Percentiles rank a stretch among this genome's conserved stretches.
phyloP scores from a whole-genome alignment of 1,140 invertebrate genomes.

The Chionoecetes opilio region DNA sequence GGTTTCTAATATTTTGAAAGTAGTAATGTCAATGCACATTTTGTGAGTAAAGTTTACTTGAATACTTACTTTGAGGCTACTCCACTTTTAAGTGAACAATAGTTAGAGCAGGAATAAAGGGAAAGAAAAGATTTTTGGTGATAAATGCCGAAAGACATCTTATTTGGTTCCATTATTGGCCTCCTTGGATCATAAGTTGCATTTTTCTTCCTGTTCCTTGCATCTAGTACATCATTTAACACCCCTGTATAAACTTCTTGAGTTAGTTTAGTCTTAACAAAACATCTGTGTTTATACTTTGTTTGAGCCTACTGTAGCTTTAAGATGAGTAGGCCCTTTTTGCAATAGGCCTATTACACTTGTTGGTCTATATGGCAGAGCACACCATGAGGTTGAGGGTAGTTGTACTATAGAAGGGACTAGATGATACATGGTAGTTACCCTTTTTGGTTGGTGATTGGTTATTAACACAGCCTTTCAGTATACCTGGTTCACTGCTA shows the following conservation, averaged over 20 bases:
- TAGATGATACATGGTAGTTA: slow-evolving; percentile 16
- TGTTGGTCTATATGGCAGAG: not conserved
- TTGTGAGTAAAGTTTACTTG: no score
- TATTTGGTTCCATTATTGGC: not conserved
- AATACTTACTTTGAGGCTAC: no score
- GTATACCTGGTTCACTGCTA: not conserved
- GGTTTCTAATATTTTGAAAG: no score
- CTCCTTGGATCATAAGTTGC: not conserved
- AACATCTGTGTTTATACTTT: not conserved
- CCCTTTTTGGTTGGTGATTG: not conserved
- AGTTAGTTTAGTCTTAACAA: not conserved
- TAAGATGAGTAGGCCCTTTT: not conserved
- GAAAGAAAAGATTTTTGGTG: no score
- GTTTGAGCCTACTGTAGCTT: not conserved
- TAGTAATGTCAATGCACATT: no score
- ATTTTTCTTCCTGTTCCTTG: not conserved
- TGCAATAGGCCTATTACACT: slow-evolving; percentile 10
- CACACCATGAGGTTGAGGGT: not conserved
- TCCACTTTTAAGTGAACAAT: no score
- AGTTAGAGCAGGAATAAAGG: no score
- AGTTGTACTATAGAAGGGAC: slow-evolving; percentile 9
- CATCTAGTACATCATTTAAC: not conserved
- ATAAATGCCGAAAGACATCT: no score
- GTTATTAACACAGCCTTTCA: not conserved
- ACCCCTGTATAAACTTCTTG: not conserved